A percentile compares a stretch with the other conserved stretches of the same genome.
phyloP scores from a whole-genome alignment of 2,113 vertebrate species.

The Fulica atra region DNA sequence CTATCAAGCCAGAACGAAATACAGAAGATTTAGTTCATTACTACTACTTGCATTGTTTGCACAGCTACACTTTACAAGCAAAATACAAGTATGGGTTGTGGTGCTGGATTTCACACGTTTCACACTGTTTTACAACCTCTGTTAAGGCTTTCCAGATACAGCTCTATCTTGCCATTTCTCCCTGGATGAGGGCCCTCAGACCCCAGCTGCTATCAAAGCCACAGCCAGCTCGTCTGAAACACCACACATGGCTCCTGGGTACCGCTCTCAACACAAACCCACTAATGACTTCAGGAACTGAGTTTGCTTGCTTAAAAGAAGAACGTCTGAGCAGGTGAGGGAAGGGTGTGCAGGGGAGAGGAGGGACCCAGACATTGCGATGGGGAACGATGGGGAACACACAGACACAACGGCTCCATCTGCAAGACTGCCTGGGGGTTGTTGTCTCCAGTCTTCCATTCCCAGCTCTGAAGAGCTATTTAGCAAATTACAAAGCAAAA shows the following conservation, averaged over 20 bases:
- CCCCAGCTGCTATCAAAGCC: not conserved
- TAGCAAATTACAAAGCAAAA: slow-evolving; percentile 7
- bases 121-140: not conserved
- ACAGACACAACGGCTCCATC: not conserved
- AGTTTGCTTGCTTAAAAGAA: not conserved
- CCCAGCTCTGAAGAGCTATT: not conserved
- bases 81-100: not conserved
- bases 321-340: not conserved
- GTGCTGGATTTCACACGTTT: not conserved
- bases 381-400: accelerated
- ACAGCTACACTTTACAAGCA: not conserved
- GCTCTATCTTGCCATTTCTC: not conserved
- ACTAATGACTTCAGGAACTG: not conserved
- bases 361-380: not conserved
- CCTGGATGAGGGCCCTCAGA: not conserved
- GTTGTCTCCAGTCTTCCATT: not conserved
- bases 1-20: not conserved
- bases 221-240: not conserved
- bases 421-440: not conserved
- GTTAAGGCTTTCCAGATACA: not conserved
- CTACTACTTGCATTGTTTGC: not conserved
- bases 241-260: not conserved
- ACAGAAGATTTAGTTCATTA: not conserved
- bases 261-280: not conserved
- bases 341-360: not conserved